Conservation (phyloP, 2,797 vertebrate genomes). For the Melanotaenia nigrans region DNA sequence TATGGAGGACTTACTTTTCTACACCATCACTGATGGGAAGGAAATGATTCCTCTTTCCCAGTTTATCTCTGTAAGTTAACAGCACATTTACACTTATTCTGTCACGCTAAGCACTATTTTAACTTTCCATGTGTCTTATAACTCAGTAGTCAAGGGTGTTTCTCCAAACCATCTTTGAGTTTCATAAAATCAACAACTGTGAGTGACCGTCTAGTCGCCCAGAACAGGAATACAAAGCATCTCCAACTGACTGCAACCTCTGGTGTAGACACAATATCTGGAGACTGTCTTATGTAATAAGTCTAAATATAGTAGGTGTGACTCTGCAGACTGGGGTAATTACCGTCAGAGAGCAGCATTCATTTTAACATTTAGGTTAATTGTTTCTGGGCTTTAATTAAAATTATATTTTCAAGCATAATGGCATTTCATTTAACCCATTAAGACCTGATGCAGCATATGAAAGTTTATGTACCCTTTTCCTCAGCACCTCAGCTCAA, state of each 20-base stretch:
- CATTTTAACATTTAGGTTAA: constrained; percentile 1
- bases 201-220: constrained; percentile 19
- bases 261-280: constrained; percentile 48
- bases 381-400: constrained; percentile 11
- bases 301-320: constrained; percentile 49
- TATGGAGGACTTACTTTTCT: constrained; percentile 91
- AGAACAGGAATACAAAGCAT: constrained; percentile 33
- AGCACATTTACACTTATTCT: constrained; percentile 16
- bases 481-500: neutral
- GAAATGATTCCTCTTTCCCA: constrained; percentile 86
- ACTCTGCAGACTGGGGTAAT: constrained; percentile 29
- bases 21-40: constrained; percentile 90
- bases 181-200: constrained; percentile 22
- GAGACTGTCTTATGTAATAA: constrained; percentile 36
- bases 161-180: constrained; percentile 26
- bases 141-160: constrained; percentile 1
- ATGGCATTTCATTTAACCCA: neutral
- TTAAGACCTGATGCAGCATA: neutral
- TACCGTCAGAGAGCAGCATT: constrained; percentile 9
- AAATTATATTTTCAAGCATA: constrained; percentile 1
- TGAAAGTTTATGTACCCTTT: neutral
- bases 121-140: constrained; percentile 16
- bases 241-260: constrained; percentile 34
- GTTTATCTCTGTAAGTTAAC: constrained; percentile 87
- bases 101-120: constrained; percentile 8